Base-by-base conservation (phyloP, 2,113 vertebrate species). In the Raphicerus campestris region DNA sequence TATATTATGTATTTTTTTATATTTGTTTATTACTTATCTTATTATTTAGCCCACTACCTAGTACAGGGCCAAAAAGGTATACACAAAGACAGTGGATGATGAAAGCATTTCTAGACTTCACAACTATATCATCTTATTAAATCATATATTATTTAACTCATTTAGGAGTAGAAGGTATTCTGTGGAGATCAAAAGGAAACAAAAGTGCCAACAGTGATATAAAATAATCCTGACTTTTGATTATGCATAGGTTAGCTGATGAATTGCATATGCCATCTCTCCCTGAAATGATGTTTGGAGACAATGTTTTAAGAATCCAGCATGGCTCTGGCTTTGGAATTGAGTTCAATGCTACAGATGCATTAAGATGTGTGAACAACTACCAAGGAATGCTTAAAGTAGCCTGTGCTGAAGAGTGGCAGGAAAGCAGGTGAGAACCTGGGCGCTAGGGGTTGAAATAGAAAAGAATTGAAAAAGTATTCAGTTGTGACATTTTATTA, bases 251-350 rank as follows among this genome's bases (percentile, higher is more conserved):
- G 95, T 96, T 99, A 98, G 99, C 99, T 5, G 99, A 99, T 77
- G 99, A 99, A 94, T 98, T 99, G 97, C 99, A 98, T 66, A 99
- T 99, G 99, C 99, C 99, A 3, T 99, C 99, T 60, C 99, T 99
- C 42, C 99, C 99, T 10, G 99, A 99, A 98, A 99, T 99, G 99
- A 98, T 99, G 99, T 99, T 99, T 98, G 99, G 99, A 86, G 99
- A 99, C 98, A 99, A 99, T 24, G 97, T 99, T 39, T 98, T 99
- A 91, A 99, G 99, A 92, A 99, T 99, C 98, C 99, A 99, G 87
- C 99, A 99, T 81, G 97, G 98, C 2, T 98, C 98, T 17, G 99
- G 99, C 45, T 99, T 99, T 94, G 99, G 99, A 78, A 99, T 99
- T 32, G 99, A 99, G 91, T 99, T 99, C 98, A 99, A 99, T 83